phyloP scores from a whole-genome alignment of 2,113 vertebrate genomes.

The Pterophyllum scalare region DNA sequence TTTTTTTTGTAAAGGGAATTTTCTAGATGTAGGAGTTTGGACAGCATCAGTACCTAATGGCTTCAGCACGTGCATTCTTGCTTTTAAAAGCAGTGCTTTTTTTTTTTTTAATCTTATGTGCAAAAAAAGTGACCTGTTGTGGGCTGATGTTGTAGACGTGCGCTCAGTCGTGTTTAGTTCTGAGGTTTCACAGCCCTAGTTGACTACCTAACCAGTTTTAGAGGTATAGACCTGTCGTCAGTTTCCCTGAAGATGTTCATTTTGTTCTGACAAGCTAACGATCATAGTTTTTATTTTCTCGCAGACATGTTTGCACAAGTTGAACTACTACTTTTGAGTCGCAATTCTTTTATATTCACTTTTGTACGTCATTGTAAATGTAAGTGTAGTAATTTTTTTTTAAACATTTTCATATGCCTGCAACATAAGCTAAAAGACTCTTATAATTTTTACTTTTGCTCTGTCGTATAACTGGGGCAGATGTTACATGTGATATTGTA shows the following conservation, averaged over 20 bases:
- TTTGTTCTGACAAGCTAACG: slow-evolving; percentile 63
- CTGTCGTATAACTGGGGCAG: slow-evolving; percentile 44
- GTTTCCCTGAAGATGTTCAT: slow-evolving; percentile 35
- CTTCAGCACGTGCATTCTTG: slow-evolving; percentile 55
- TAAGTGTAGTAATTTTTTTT: slow-evolving; percentile 54
- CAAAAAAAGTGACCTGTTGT: slow-evolving; percentile 15
- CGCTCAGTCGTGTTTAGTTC: slow-evolving; percentile 50
- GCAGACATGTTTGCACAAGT: slow-evolving; percentile 77
- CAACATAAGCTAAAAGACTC: slow-evolving; percentile 71
- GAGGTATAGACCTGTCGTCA: slow-evolving; percentile 60
- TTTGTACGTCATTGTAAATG: slow-evolving; percentile 66
- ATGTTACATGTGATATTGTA: slow-evolving; percentile 52
- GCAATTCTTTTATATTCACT: slow-evolving; percentile 69
- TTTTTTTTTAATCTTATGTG: slow-evolving; percentile 37
- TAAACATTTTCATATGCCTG: slow-evolving; percentile 40
- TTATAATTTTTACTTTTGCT: slow-evolving; percentile 61
- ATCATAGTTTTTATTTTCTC: slow-evolving; percentile 60
- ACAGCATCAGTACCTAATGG: slow-evolving; percentile 32
- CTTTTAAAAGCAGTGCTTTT: slow-evolving; percentile 38
- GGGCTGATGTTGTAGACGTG: slow-evolving; percentile 32
- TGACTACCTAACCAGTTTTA: slow-evolving; percentile 76
- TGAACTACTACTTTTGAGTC: slow-evolving; percentile 67
- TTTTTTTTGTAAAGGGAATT: slow-evolving; percentile 43
- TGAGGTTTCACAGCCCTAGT: slow-evolving; percentile 52
- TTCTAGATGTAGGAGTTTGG: slow-evolving; percentile 37